Conservation (phyloP, 2,888 invertebrate genomes). For the Lasiommata megera region DNA sequence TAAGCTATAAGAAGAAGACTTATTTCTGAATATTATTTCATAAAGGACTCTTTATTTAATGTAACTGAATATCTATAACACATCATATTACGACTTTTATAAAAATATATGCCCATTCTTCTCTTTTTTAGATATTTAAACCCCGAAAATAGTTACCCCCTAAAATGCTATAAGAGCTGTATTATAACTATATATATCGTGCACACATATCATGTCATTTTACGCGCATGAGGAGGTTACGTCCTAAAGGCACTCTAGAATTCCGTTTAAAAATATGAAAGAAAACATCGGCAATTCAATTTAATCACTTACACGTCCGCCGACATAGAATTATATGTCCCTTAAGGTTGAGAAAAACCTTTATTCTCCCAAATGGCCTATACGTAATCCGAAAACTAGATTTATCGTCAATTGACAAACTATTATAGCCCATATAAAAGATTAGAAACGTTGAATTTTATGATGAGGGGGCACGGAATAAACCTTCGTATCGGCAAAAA, state of each 20-base stretch:
- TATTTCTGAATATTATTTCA: too few relatives aligned
- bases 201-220: too few relatives aligned
- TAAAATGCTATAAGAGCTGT: too few relatives aligned
- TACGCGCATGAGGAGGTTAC: neutral
- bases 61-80: too few relatives aligned
- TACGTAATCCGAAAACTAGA: constrained; percentile 20
- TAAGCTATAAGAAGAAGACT: too few relatives aligned
- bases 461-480: neutral
- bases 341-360: constrained; percentile 24
- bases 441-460: constrained; percentile 12
- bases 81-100: too few relatives aligned
- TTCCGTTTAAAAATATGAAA: neutral
- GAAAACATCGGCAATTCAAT: constrained; percentile 19
- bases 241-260: neutral
- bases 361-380: constrained; percentile 20
- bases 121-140: too few relatives aligned
- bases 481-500: neutral
- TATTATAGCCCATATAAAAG: constrained; percentile 16
- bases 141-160: too few relatives aligned
- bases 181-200: too few relatives aligned
- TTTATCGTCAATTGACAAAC: constrained; percentile 13
- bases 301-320: constrained; percentile 17
- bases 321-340: constrained; percentile 21
- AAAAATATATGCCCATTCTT: too few relatives aligned
- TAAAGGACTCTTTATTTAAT: too few relatives aligned